A percentile compares a stretch with the other conserved stretches of the same genome.
These are phyloP conservation scores for Seira sanloemensis DNA, from an alignment of 2,888 invertebrate genomes.

Conservation along the genomic window DNA sequence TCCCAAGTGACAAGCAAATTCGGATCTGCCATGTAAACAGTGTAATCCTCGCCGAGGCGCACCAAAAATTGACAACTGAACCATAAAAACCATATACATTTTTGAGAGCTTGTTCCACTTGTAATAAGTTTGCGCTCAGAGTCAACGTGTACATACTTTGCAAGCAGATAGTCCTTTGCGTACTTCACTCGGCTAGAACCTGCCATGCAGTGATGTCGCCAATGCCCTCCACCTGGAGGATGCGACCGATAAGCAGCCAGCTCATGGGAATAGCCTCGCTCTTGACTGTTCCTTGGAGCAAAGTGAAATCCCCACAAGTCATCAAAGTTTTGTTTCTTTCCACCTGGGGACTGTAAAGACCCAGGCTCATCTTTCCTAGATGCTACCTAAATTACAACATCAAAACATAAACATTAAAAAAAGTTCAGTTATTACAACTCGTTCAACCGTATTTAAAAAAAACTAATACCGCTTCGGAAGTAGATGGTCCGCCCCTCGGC, in stretches of 20 bases:
- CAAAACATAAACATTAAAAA: slow-evolving; percentile 17
- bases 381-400: slow-evolving; percentile 76
- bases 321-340: slow-evolving; percentile 92
- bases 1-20: slow-evolving; percentile 95
- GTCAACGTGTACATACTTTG: slow-evolving; percentile 81
- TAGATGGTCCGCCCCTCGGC: slow-evolving; percentile 26
- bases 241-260: slow-evolving; percentile 63
- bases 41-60: slow-evolving; percentile 86
- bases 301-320: slow-evolving; percentile 96
- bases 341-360: slow-evolving; percentile 88
- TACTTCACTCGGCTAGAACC: slow-evolving; percentile 81
- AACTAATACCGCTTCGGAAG: slow-evolving; percentile 51
- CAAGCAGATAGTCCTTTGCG: slow-evolving; percentile 84
- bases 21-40: slow-evolving; percentile 86
- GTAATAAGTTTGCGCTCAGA: neutral
- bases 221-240: slow-evolving; percentile 70
- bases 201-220: slow-evolving; percentile 52
- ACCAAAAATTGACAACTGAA: slow-evolving; percentile 96
- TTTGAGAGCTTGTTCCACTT: neutral
- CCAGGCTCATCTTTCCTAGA: slow-evolving; percentile 81
- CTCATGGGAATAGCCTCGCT: slow-evolving; percentile 21
- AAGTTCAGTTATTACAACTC: neutral
- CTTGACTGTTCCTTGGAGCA: slow-evolving; percentile 79
- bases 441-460: neutral
- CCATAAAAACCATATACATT: slow-evolving; percentile 25